A percentile compares a stretch with the other conserved stretches of the same genome.
Evolutionary conservation across 2,888 invertebrate genomes (phyloP).

Genomic region (Mayetiola destructor): DNA sequence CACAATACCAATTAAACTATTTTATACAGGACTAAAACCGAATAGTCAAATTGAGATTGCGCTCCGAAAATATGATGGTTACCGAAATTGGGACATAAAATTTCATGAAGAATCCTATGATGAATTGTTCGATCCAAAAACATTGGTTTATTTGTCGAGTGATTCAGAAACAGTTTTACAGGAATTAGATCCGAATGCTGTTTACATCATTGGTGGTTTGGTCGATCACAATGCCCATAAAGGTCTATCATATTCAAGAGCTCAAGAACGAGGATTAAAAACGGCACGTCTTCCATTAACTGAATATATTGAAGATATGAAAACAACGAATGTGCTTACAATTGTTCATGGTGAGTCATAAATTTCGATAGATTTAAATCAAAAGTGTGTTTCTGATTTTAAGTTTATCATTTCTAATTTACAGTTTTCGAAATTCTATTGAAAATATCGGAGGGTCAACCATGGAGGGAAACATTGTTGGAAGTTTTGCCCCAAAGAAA

Average conservation of each 20-base stretch:
- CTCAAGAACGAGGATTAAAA: slow-evolving; percentile 56
- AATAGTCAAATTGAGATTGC: slow-evolving; percentile 55
- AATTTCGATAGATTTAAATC: slow-evolving; percentile 15
- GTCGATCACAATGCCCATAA: slow-evolving; percentile 96
- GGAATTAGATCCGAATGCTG: slow-evolving; percentile 55
- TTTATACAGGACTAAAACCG: slow-evolving; percentile 58
- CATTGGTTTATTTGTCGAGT: slow-evolving; percentile 80
- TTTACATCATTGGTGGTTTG: slow-evolving; percentile 91
- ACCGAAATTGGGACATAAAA: slow-evolving; percentile 81
- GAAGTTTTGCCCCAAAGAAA: slow-evolving; percentile 47
- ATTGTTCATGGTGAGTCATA: slow-evolving; percentile 75
- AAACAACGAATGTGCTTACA: slow-evolving; percentile 82
- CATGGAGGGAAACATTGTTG: slow-evolving; percentile 67
- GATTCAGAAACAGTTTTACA: slow-evolving; percentile 82
- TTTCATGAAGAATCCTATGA: slow-evolving; percentile 53
- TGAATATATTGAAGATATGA: slow-evolving; percentile 80
- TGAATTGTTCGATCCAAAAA: slow-evolving; percentile 51
- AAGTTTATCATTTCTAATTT: slow-evolving; percentile 26
- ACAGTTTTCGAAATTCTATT: slow-evolving; percentile 73
- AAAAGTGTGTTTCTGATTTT: slow-evolving; percentile 14
- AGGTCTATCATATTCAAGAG: slow-evolving; percentile 75
- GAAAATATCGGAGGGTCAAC: slow-evolving; percentile 55
- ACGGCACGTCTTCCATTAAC: slow-evolving; percentile 81
- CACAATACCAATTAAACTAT: slow-evolving; percentile 61
- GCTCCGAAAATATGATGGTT: slow-evolving; percentile 72